phyloP scores from a whole-genome alignment of 2,113 vertebrate genomes.

The Passer montanus region DNA sequence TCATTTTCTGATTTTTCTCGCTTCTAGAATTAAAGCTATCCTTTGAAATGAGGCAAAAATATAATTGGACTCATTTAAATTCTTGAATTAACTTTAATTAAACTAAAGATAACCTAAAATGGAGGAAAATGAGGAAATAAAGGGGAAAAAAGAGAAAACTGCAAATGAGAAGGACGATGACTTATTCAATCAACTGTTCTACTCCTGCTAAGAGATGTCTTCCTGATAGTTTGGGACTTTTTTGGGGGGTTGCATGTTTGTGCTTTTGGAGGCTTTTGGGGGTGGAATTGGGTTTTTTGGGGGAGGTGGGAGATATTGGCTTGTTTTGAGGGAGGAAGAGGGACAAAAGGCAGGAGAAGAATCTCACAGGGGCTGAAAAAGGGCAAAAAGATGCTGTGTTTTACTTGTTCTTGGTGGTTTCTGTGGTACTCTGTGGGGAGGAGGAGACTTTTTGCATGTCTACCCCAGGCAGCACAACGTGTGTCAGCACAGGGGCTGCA shows the following conservation, averaged over 20 bases:
- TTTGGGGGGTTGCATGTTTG: rapidly evolving
- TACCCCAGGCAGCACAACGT: rapidly evolving
- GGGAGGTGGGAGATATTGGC: rapidly evolving
- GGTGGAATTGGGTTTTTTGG: neutral
- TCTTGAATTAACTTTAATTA: neutral
- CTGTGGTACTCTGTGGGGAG: neutral
- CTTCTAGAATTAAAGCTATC: neutral
- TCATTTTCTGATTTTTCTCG: neutral
- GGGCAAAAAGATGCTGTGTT: neutral
- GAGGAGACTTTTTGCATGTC: neutral
- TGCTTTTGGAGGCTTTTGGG: neutral
- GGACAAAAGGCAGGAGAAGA: neutral
- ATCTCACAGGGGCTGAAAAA: neutral
- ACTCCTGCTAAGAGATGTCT: neutral
- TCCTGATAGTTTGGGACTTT: neutral
- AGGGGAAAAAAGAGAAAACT: neutral
- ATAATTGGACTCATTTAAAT: neutral
- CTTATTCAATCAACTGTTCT: neutral
- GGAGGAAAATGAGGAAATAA: neutral
- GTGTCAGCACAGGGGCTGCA: neutral
- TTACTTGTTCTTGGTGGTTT: neutral
- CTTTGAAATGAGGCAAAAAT: constrained; percentile 8
- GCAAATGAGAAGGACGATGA: neutral
- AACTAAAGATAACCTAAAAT: neutral
- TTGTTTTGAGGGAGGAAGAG: neutral